Evolutionary conservation across 2,888 invertebrate species (phyloP), one percentile per base, ranked within the genome.

Genomic region (Sarcophaga carnaria): DNA sequence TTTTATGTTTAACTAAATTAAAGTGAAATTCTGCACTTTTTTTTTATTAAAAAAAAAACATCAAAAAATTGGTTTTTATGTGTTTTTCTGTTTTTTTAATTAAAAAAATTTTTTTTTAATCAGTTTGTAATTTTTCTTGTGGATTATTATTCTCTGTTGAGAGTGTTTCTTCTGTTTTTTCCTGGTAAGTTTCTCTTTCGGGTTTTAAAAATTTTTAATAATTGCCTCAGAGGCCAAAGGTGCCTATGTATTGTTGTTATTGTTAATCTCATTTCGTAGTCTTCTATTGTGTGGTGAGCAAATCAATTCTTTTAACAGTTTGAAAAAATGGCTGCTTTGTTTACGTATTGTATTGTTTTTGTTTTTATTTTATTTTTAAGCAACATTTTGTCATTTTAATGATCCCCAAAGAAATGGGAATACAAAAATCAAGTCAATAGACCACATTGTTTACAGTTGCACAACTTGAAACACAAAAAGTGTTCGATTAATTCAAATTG

Each of bases 161-260:
- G 45, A 17, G 49, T 0, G n/a, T 22, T 22, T 22, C 63, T 75
- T 69, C 71, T 67, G 71, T 75, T 83, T 82, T 37, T 37, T 37
- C 10, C 54, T 64, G 77, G 80, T 83, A 62, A 86, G 86, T 84
- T 70, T 82, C 22, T 80, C 14, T 17, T 54, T 54, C 12, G 17
- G 3, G 8, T 4, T 14, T 54, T 54, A 54, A 4, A 10, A 4
- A 54, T 54, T 54, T 17, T 54, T 54, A 54, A 54, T 54, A 54
- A 54, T 54, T 54, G 54, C 54, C 12, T 54, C 12, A 14, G 17
- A 54, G 12, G 54, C 17, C 17, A 54, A 62, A 5, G 27, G 60
- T 82, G 20, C 14, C 37, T 10, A 2, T 45, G 62, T 47, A 6
- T 49, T 11, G 20, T 49, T 49, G 22, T 71, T 71, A 54, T 47